Evolutionary conservation across 2,888 invertebrate species (phyloP).

Genomic region (Rhyacophila evoluta): DNA sequence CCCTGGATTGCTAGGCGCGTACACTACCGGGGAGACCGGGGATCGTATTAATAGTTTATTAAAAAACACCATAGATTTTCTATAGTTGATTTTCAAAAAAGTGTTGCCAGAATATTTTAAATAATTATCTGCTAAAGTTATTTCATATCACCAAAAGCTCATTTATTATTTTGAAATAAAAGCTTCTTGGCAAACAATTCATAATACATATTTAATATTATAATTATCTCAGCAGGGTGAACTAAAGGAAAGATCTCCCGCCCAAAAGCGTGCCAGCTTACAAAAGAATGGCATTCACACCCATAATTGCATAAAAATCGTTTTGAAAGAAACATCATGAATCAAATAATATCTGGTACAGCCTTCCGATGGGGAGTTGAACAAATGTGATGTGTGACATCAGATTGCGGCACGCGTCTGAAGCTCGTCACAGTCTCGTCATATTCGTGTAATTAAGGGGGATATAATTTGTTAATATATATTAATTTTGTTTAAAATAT

Average conservation of each 20-base stretch:
- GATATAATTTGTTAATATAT: no score
- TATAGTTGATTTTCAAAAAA: no score
- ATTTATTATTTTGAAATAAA: no score
- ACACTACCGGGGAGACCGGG: no score
- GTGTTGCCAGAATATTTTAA: no score
- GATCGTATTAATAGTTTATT: no score
- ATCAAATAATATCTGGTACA: slow-evolving; percentile 30
- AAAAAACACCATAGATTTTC: no score
- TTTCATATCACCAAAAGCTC: no score
- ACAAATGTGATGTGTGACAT: slow-evolving; percentile 28
- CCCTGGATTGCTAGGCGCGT: no score
- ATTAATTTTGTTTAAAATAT: no score
- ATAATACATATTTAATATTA: neutral
- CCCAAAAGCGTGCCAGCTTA: slow-evolving; percentile 45
- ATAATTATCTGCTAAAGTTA: no score
- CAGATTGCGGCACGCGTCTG: slow-evolving; percentile 30
- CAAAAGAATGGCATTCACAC: slow-evolving; percentile 49
- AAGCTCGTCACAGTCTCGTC: slow-evolving; percentile 25
- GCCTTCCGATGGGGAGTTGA: slow-evolving; percentile 20
- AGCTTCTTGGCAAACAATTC: neutral
- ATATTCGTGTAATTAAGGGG: neutral
- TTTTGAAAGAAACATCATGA: slow-evolving; percentile 39
- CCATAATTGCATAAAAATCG: slow-evolving; percentile 50
- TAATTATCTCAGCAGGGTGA: slow-evolving; percentile 46
- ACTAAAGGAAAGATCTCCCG: slow-evolving; percentile 29